Percentiles rank a stretch among this genome's conserved stretches.
These are phyloP conservation scores for Gulo gulo DNA, from an alignment of 2,113 vertebrate species.

Conservation along the genomic window DNA sequence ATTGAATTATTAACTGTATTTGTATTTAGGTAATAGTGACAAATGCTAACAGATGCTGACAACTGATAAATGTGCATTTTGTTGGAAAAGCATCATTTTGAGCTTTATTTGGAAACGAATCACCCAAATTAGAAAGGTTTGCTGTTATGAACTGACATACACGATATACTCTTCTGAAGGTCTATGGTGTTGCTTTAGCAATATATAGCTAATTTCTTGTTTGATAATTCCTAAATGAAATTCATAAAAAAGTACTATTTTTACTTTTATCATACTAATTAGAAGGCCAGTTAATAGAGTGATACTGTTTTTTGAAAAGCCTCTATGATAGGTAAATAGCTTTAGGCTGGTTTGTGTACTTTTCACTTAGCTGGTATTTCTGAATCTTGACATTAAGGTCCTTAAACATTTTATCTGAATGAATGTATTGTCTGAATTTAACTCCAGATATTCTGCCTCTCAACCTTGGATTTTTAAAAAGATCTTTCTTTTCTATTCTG, in stretches of 20 bases:
- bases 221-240: neutral
- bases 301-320: neutral
- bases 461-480: neutral
- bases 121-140: conserved; percentile 1
- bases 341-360: neutral
- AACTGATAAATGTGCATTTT: neutral
- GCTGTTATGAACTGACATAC: neutral
- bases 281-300: neutral
- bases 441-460: neutral
- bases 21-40: neutral
- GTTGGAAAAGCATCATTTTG: neutral
- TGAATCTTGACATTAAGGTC: neutral
- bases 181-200: neutral
- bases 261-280: conserved; percentile 15
- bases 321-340: neutral
- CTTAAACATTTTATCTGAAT: neutral
- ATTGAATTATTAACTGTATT: neutral
- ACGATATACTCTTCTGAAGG: neutral
- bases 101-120: conserved; percentile 28
- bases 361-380: conserved; percentile 1
- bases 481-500: neutral
- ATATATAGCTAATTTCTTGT: neutral
- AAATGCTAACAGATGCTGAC: conserved; percentile 8
- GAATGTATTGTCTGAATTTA: neutral
- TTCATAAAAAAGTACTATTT: conserved; percentile 31